Conservation (phyloP, 2,113 vertebrate genomes). For the Coregonus clupeaformis region DNA sequence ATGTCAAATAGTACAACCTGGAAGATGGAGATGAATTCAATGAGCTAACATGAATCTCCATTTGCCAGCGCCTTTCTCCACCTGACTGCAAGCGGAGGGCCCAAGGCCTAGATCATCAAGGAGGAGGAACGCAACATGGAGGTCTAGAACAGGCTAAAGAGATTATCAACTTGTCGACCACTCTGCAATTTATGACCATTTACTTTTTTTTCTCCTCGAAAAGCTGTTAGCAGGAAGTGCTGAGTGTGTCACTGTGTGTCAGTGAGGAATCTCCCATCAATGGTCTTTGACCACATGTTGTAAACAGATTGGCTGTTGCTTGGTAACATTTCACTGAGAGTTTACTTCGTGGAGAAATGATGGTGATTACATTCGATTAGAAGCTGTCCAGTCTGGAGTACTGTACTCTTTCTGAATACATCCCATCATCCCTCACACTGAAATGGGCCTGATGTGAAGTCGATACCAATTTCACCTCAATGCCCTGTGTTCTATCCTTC, state of each 20-base stretch:
- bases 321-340: constrained; percentile 86
- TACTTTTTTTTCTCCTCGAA: constrained; percentile 35
- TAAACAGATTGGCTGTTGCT: constrained; percentile 82
- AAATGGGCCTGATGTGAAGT: constrained; percentile 40
- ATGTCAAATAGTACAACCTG: no score
- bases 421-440: constrained; percentile 71
- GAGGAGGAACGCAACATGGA: constrained; percentile 26
- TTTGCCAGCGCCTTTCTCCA: neutral
- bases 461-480: constrained; percentile 45
- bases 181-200: constrained; percentile 64
- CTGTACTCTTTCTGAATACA: constrained; percentile 80
- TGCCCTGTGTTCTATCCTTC: constrained; percentile 2
- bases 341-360: constrained; percentile 83
- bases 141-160: neutral
- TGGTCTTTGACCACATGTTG: constrained; percentile 79
- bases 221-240: constrained; percentile 78
- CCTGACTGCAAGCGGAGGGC: neutral
- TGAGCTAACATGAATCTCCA: neutral
- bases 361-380: constrained; percentile 83
- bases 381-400: constrained; percentile 81
- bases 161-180: constrained; percentile 30
- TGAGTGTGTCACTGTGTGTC: constrained; percentile 67
- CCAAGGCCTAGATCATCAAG: neutral
- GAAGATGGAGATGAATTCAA: neutral
- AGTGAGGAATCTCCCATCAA: constrained; percentile 76